Conservation (phyloP, 2,888 invertebrate genomes). For the Nudaria mundana region DNA sequence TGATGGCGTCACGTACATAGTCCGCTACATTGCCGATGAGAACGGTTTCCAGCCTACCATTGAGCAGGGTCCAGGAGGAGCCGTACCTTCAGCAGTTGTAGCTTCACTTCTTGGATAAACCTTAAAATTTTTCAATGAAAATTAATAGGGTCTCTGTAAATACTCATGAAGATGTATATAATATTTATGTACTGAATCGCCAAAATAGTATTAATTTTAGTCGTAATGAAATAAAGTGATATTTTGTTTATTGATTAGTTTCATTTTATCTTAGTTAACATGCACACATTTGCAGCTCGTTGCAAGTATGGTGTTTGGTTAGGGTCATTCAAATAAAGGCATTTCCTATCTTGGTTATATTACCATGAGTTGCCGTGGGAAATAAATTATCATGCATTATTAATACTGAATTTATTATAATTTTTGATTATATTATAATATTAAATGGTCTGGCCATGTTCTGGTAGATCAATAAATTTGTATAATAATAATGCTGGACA, state of each 20-base stretch:
- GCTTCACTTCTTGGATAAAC: conserved; percentile 60
- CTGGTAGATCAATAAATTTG: too few relatives aligned
- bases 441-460: not conserved
- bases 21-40: conserved; percentile 81
- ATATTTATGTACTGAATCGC: conserved; percentile 68
- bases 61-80: conserved; percentile 65
- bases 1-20: conserved; percentile 80
- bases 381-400: conserved; percentile 1
- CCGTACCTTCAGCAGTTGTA: conserved; percentile 57
- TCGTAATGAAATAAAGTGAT: conserved; percentile 20
- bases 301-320: not conserved
- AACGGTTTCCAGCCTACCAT: conserved; percentile 74
- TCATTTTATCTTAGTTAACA: not conserved
- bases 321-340: not conserved
- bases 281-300: too few relatives aligned
- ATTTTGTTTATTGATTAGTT: not conserved
- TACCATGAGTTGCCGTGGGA: not conserved
- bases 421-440: not conserved
- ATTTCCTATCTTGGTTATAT: not conserved
- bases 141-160: conserved; percentile 42
- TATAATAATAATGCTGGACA: too few relatives aligned
- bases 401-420: not conserved
- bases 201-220: conserved; percentile 24
- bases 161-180: conserved; percentile 59
- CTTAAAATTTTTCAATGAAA: conserved; percentile 33